Evolutionary conservation across 2,888 invertebrate species (phyloP).

Genomic region (Microctonus hyperodae): DNA sequence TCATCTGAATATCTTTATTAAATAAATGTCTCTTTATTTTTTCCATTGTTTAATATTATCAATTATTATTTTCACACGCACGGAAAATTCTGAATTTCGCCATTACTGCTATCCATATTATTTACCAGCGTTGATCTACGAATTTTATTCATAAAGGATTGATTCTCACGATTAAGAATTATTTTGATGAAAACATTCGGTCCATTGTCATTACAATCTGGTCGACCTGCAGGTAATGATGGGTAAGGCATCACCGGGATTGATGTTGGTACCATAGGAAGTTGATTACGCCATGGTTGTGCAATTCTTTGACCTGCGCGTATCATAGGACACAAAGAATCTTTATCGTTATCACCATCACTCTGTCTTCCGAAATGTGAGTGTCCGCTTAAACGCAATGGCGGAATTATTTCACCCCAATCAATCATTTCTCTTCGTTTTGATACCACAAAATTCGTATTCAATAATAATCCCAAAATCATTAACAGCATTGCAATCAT

Average conservation of each 20-base stretch:
- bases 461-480: neutral
- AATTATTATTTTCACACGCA: neutral
- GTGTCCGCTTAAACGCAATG: neutral
- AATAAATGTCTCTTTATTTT: neutral
- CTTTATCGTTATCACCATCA: neutral
- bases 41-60: neutral
- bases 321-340: slow-evolving; percentile 12
- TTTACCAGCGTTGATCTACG: neutral
- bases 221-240: too few relatives aligned
- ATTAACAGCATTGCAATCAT: neutral
- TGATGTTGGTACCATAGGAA: neutral
- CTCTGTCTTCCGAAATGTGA: neutral
- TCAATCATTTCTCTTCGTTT: neutral
- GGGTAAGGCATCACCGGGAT: too few relatives aligned
- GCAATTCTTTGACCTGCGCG: slow-evolving; percentile 9
- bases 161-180: slow-evolving; percentile 18
- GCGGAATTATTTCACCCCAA: neutral
- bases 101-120: neutral
- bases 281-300: slow-evolving; percentile 20
- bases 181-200: slow-evolving; percentile 23
- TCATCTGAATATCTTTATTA: neutral
- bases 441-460: neutral
- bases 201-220: slow-evolving; percentile 11
- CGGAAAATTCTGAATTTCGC: neutral
- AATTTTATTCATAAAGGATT: slow-evolving; percentile 15